Conservation (phyloP, 2,797 vertebrate species). For the Coendou prehensilis region DNA sequence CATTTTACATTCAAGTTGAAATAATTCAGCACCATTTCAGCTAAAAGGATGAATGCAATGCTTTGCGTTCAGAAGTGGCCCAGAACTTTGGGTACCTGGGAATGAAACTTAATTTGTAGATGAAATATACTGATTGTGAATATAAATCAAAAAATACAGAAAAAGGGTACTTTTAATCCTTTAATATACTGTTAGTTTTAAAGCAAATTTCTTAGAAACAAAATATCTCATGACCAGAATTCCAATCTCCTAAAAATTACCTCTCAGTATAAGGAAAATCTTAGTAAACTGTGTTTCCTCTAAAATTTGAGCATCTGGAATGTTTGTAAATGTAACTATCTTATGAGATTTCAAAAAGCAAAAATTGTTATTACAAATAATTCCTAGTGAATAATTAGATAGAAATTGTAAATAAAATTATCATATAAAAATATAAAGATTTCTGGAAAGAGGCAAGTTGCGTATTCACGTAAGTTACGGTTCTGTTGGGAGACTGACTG, state of each 20-base stretch:
- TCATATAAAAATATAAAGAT: constrained; percentile 78
- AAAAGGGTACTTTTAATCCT: constrained; percentile 65
- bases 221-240: constrained; percentile 21
- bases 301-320: constrained; percentile 73
- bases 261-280: constrained; percentile 10
- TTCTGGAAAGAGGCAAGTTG: constrained; percentile 77
- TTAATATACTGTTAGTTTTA: constrained; percentile 61
- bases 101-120: constrained; percentile 82
- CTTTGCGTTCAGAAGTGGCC: constrained; percentile 79
- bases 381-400: constrained; percentile 63
- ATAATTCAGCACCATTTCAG: constrained; percentile 89
- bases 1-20: constrained; percentile 91
- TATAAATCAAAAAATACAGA: constrained; percentile 67
- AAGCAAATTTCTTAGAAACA: constrained; percentile 23
- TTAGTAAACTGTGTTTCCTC: constrained; percentile 38
- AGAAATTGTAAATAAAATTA: constrained; percentile 76
- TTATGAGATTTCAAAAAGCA: constrained; percentile 65
- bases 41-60: constrained; percentile 85
- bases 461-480: constrained; percentile 58
- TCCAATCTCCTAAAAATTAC: constrained; percentile 54
- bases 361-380: constrained; percentile 36
- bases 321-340: constrained; percentile 16
- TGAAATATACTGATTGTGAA: constrained; percentile 72
- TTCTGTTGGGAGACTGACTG: constrained; percentile 54
- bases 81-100: constrained; percentile 80